These are phyloP conservation scores for Netelia fuscicornis DNA, from an alignment of 2,888 invertebrate genomes.

Conservation along the genomic window DNA sequence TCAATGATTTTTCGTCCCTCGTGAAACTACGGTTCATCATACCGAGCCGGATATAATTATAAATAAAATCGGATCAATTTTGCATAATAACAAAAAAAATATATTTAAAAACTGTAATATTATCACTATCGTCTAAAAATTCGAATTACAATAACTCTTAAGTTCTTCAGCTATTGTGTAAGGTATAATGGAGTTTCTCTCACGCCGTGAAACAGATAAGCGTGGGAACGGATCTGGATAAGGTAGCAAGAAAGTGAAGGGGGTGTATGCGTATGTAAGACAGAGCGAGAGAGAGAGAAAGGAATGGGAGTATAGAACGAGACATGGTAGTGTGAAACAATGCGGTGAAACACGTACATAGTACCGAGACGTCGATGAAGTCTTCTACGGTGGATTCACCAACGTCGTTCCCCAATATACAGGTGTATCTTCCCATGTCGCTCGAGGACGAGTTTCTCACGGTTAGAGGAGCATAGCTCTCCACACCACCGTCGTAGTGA, in stretches of 20 bases:
- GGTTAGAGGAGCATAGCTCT: conserved; percentile 91
- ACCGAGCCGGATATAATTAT: too few relatives aligned
- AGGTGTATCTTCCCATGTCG: conserved; percentile 95
- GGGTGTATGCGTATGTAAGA: not conserved
- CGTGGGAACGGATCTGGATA: conserved; percentile 46
- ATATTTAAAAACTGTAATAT: too few relatives aligned
- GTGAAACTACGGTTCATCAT: too few relatives aligned
- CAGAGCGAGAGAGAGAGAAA: not conserved
- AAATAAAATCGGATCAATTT: too few relatives aligned
- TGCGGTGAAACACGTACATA: conserved; percentile 88
- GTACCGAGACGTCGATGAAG: conserved; percentile 91
- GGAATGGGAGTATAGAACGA: conserved; percentile 2
- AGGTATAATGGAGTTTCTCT: not conserved
- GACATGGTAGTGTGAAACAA: conserved; percentile 20
- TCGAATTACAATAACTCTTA: too few relatives aligned
- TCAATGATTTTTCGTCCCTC: too few relatives aligned
- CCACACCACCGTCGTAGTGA: conserved; percentile 92
- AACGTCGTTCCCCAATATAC: conserved; percentile 92
- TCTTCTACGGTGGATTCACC: conserved; percentile 91
- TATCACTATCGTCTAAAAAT: too few relatives aligned
- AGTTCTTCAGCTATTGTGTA: not conserved
- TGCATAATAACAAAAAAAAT: too few relatives aligned
- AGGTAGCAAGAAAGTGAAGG: conserved; percentile 3
- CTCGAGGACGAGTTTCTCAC: conserved; percentile 91
- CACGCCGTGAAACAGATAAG: conserved; percentile 6